Evolutionary conservation across 2,888 invertebrate genomes (phyloP), one percentile per base, ranked within the genome.

Genomic region (Deroplatys truncata): DNA sequence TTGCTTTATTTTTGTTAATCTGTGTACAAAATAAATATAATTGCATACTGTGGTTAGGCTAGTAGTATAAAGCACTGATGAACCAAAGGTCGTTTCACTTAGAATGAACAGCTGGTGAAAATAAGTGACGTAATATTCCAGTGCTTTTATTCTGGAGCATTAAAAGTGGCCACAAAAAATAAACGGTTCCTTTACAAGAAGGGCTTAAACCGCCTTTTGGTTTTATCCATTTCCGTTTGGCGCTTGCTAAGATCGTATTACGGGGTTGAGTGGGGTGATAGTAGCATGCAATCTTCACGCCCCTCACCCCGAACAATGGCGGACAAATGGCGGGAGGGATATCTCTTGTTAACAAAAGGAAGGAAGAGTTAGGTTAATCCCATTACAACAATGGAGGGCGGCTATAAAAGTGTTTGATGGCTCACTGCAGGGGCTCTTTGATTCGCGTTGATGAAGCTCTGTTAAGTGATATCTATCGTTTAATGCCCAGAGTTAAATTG

Each of bases 351-450:
- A 87, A 87, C 87, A 87, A 87, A 87, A 43, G 49, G 31, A 82
- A 82, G 31, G 87, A 87, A 87, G 87, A 87, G 87, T 87, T 87
- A 87, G 83, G 82, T 87, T 87, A 87, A 87, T 87, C 82, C 87
- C 87, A 87, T 35, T 87, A 87, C 87, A 83, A 87, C 82, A 87
- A 87, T 87, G 82, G 83, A 72, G 83, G 87, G 13, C 31, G 31
- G 87, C 87, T 87, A 35, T 87, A 87, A 87, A 83, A 72, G 72
- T 86, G 86, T 86, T 72, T 72, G 56, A 72, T 72, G 56, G 56
- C 9, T 72, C 56, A 20, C 56, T 72, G 25, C 56, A 25, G 56
- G 56, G 56, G 56, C 56, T 72, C 56, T 72, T 72, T 72, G 56
- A 72, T 72, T 72, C 56, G 56, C 56, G 56, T 72, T 72, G 56